A percentile compares a stretch with the other conserved stretches of the same genome.
Evolutionary conservation across 2,888 invertebrate genomes (phyloP).

Genomic region (Glaucopsyche alexis): DNA sequence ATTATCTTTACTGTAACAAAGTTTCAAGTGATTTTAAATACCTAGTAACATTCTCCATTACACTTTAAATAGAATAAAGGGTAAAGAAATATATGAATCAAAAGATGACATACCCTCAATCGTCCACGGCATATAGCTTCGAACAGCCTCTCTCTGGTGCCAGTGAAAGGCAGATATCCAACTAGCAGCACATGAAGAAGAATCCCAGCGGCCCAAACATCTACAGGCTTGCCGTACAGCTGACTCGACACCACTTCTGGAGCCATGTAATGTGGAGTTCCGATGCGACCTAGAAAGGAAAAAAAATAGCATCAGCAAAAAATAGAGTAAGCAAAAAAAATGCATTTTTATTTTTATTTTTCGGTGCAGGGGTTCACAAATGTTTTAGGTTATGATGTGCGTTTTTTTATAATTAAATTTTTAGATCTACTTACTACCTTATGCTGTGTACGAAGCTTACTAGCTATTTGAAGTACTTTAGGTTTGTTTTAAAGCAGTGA

Average conservation of each 20-base stretch:
- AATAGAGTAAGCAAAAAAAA: too few relatives aligned
- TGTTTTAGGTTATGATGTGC: conserved; percentile 1
- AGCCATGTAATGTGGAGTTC: conserved; percentile 98
- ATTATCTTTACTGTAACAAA: too few relatives aligned
- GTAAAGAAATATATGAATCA: too few relatives aligned
- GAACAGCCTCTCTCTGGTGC: conserved; percentile 95
- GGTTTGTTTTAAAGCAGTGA: neutral
- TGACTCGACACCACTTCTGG: conserved; percentile 97
- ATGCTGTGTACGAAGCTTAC: conserved; percentile 12
- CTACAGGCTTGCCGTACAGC: conserved; percentile 95
- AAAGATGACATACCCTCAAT: conserved; percentile 82
- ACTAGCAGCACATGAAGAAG: conserved; percentile 95
- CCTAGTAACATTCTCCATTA: too few relatives aligned
- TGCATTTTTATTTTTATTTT: neutral
- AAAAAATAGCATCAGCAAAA: neutral
- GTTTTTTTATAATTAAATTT: neutral
- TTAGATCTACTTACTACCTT: neutral
- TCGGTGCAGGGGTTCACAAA: conserved; percentile 4
- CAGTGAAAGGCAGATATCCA: conserved; percentile 96
- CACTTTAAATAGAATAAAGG: too few relatives aligned
- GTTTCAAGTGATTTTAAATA: too few relatives aligned
- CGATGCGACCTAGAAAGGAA: conserved; percentile 87
- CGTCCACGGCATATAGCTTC: conserved; percentile 93
- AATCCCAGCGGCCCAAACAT: conserved; percentile 98
- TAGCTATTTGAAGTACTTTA: conserved; percentile 12